Evolutionary conservation across 2,888 invertebrate genomes (phyloP), one percentile per base, ranked within the genome.

Genomic region (Clitarchus hookeri): DNA sequence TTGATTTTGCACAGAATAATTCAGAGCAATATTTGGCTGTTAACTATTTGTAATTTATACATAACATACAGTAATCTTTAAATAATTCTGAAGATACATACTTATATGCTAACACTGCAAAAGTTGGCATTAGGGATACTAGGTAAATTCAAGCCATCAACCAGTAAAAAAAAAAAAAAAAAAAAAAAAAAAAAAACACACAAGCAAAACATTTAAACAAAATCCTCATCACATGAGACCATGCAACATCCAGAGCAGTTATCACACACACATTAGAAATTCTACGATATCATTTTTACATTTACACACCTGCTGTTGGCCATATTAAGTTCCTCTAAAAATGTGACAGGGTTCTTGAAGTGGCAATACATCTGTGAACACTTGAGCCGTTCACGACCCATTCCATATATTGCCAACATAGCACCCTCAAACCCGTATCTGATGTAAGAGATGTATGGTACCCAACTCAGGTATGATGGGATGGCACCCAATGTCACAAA

Each of bases 281-380:
- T 23, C 65, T 16, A 65, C 6, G n/a, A n/a, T 16, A 65, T 16
- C 19, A 19, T 8, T 1, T 16, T 65, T 8, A n/a, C n/a, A 65
- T 11, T 8, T 23, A n/a, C 93, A n/a, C 16, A 65, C 65, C 65
- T 65, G 65, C 65, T 65, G n/a, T 65, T 23, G 87, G 95, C 94
- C 96, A 97, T 96, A 8, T 96, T 95, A 95, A 97, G 96, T 91
- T 97, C 95, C 88, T 96, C 95, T 85, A 99, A 93, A 90, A 98
- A 97, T 90, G 96, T 95, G 89, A 94, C 94, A 11, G 97, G 97
- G 89, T 95, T 94, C 89, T 96, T 95, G 91, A 95, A 97, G 90
- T 97, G 96, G 92, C 97, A 97, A 91, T 96, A 97, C 0, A 89
- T 90, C 87, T 92, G 91, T 19, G 91, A 91, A 89, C 93, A 93